A percentile compares a stretch with the other conserved stretches of the same genome.
These are phyloP conservation scores for Scaptomyza polygonia DNA, from an alignment of 2,888 invertebrate species.

Conservation along the genomic window DNA sequence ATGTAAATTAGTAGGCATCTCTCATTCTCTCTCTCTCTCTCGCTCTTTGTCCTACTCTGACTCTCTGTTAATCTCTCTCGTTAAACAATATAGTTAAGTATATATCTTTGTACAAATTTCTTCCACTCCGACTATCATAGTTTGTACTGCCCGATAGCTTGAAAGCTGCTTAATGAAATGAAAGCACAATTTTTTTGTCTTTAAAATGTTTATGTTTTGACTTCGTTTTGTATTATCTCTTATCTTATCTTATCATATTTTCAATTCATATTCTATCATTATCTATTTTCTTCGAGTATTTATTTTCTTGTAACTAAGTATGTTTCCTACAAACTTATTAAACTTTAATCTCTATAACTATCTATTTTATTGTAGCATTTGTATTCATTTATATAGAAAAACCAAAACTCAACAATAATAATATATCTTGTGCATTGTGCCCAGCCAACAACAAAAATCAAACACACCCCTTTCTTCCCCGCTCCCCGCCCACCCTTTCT, in stretches of 20 bases:
- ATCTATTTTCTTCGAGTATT: constrained; percentile 28
- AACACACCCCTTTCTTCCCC: neutral
- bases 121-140: constrained; percentile 27
- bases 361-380: constrained; percentile 53
- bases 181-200: constrained; percentile 52
- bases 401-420: constrained; percentile 42
- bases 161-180: constrained; percentile 55
- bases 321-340: constrained; percentile 24
- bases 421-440: constrained; percentile 27
- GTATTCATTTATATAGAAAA: constrained; percentile 62
- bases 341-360: constrained; percentile 22
- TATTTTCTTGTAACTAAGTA: constrained; percentile 33
- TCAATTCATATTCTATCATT: constrained; percentile 15
- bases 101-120: constrained; percentile 34
- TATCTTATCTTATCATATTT: constrained; percentile 32
- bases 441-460: constrained; percentile 26
- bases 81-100: constrained; percentile 23
- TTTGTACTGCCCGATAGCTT: constrained; percentile 52
- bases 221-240: constrained; percentile 34
- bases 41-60: constrained; percentile 25
- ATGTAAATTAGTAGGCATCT: constrained; percentile 7
- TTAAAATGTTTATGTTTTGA: constrained; percentile 29
- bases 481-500: neutral
- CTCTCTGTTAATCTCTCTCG: constrained; percentile 24
- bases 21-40: constrained; percentile 17